Conservation (phyloP, 92 coral and sea anemone species). For the Diadumene lineata region DNA sequence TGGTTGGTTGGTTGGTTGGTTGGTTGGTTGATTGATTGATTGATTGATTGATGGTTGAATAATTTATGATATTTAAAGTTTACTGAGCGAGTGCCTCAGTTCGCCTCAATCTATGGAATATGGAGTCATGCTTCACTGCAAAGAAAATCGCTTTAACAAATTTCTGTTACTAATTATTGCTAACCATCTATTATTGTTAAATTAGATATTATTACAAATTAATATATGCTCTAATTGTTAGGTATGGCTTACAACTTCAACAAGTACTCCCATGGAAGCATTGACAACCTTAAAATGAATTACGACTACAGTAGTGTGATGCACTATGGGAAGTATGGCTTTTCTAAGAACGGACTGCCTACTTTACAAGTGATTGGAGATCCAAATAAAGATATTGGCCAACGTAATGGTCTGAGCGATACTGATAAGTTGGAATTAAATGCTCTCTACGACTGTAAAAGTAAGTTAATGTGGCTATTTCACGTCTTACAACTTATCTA, state of each 20-base stretch:
- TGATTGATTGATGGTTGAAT: too few relatives aligned
- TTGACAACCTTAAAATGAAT: slow-evolving; percentile 54
- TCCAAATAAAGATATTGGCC: slow-evolving; percentile 53
- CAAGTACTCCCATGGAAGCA: slow-evolving; percentile 47
- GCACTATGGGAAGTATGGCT: slow-evolving; percentile 75
- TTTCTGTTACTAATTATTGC: too few relatives aligned
- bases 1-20: background rate
- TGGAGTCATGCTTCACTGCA: too few relatives aligned
- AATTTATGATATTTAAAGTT: too few relatives aligned
- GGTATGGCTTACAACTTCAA: slow-evolving; percentile 67
- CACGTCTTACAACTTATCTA: too few relatives aligned
- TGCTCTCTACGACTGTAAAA: slow-evolving; percentile 74
- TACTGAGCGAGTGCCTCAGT: too few relatives aligned
- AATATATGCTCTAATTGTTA: background rate
- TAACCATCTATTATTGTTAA: too few relatives aligned
- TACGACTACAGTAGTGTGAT: slow-evolving; percentile 75
- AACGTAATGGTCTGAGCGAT: slow-evolving; percentile 57
- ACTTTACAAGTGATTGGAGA: slow-evolving; percentile 62
- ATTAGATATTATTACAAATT: background rate
- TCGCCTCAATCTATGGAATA: too few relatives aligned
- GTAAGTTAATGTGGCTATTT: slow-evolving; percentile 40
- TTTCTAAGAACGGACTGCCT: slow-evolving; percentile 58
- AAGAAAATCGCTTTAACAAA: too few relatives aligned
- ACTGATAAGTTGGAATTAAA: slow-evolving; percentile 65
- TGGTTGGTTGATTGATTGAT: background rate